phyloP scores from a whole-genome alignment of 2,113 vertebrate species.

The Heterotis niloticus region DNA sequence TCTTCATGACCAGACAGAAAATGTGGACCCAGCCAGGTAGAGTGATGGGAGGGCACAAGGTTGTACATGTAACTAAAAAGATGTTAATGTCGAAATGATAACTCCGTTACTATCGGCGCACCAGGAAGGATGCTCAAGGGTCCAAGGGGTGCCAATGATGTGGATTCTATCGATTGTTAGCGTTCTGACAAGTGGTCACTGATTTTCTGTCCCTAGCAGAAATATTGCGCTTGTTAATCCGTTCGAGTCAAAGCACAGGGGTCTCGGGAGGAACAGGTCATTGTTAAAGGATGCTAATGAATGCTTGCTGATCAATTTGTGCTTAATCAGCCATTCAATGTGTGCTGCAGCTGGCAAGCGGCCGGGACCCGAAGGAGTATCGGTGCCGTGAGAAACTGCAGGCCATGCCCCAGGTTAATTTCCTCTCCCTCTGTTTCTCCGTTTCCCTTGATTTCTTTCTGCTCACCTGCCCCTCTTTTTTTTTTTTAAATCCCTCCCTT shows the following conservation, averaged over 20 bases:
- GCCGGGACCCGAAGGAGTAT: constrained; percentile 37
- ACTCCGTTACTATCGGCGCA: constrained; percentile 31
- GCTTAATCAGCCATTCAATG: constrained; percentile 77
- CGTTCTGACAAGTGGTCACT: constrained; percentile 61
- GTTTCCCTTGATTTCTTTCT: background rate
- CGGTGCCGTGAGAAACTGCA: constrained; percentile 61
- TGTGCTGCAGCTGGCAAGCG: constrained; percentile 54
- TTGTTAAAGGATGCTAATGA: constrained; percentile 81
- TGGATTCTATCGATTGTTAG: constrained; percentile 52
- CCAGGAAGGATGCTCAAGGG: constrained; percentile 31
- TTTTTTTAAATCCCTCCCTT: background rate
- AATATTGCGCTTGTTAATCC: constrained; percentile 63
- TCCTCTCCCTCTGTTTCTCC: constrained; percentile 15
- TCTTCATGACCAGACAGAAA: background rate
- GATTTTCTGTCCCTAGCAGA: constrained; percentile 65
- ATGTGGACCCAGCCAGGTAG: constrained; percentile 5
- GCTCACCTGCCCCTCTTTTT: background rate
- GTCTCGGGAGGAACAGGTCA: constrained; percentile 54
- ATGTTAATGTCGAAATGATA: constrained; percentile 49
- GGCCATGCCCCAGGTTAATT: constrained; percentile 54
- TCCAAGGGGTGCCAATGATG: constrained; percentile 43
- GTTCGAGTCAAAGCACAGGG: constrained; percentile 54
- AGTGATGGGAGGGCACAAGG: constrained; percentile 36
- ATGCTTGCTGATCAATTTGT: constrained; percentile 74
- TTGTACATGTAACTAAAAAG: constrained; percentile 52